Evolutionary conservation across 2,113 vertebrate species (phyloP).

Genomic region (Zingel zingel): DNA sequence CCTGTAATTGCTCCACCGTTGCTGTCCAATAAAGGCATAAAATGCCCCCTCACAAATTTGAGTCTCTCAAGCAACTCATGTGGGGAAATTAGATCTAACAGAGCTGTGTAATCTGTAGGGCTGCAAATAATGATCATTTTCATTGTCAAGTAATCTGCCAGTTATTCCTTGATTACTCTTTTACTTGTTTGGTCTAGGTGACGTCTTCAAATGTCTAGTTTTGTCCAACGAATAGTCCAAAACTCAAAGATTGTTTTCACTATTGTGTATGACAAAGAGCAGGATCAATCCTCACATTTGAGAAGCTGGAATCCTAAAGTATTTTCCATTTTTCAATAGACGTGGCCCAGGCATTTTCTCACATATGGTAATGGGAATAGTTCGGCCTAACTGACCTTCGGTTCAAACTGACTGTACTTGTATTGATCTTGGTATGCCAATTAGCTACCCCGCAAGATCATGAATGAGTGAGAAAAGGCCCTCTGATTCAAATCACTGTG

Average conservation of each 20-base stretch:
- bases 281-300: neutral
- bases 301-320: neutral
- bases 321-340: neutral
- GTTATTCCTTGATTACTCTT: too few relatives aligned
- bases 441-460: neutral
- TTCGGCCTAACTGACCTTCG: neutral
- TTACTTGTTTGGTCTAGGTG: too few relatives aligned
- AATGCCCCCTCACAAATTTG: too few relatives aligned
- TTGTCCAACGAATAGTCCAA: neutral
- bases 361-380: neutral
- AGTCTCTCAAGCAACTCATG: too few relatives aligned
- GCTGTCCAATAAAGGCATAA: too few relatives aligned
- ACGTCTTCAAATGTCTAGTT: neutral
- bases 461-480: neutral
- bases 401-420: neutral
- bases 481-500: slow-evolving; percentile 15
- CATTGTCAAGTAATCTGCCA: too few relatives aligned
- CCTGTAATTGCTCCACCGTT: too few relatives aligned
- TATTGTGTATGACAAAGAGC: neutral
- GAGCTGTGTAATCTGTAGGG: too few relatives aligned
- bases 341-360: neutral
- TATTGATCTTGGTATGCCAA: neutral
- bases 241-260: neutral
- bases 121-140: too few relatives aligned
- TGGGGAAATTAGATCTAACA: too few relatives aligned